phyloP scores from a whole-genome alignment of 2,797 vertebrate genomes.

The Chiloscyllium punctatum region DNA sequence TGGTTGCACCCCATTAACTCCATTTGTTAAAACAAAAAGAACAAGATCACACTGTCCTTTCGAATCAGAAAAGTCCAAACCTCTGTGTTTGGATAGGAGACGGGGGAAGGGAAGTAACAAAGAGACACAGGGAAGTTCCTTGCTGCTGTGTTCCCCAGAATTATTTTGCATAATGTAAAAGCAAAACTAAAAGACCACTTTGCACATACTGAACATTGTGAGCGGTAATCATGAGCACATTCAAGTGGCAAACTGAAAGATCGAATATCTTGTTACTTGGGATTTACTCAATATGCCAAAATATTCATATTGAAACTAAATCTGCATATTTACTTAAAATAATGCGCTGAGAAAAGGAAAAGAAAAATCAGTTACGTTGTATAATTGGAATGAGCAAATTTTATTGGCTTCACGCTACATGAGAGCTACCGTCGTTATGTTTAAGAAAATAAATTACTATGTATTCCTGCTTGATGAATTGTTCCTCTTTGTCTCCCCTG shows the following conservation, averaged over 20 bases:
- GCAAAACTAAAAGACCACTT: background rate
- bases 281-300: background rate
- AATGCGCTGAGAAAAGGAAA: background rate
- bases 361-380: background rate
- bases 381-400: background rate
- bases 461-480: background rate
- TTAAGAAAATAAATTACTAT: background rate
- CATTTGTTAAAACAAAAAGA: background rate
- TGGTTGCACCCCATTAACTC: too few relatives aligned
- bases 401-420: background rate
- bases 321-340: background rate
- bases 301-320: background rate
- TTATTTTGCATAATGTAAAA: background rate
- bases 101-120: background rate
- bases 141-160: background rate
- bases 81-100: background rate
- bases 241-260: background rate
- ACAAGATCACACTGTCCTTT: background rate
- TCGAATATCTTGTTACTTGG: background rate
- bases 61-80: background rate
- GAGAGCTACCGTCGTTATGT: background rate
- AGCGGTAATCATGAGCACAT: background rate
- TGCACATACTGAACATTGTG: background rate
- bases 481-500: background rate
- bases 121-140: background rate